Evolutionary conservation across 2,113 vertebrate species (phyloP).

Genomic region (Uria aalge): DNA sequence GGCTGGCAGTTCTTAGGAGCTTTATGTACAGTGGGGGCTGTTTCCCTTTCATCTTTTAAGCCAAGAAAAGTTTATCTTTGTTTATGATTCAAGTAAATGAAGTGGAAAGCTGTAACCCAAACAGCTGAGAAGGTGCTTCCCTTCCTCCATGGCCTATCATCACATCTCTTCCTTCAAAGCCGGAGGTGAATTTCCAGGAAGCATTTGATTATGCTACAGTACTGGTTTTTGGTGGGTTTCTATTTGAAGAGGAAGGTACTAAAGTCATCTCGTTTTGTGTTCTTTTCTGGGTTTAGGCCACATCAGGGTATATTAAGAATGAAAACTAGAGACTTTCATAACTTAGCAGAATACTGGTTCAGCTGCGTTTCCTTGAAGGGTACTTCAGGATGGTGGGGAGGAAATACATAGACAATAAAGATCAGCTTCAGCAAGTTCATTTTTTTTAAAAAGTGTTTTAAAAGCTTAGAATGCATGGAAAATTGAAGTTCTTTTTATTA

Average conservation of each 20-base stretch:
- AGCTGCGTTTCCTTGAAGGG: neutral
- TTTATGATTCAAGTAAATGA: neutral
- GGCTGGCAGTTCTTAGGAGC: neutral
- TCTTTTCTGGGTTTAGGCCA: neutral
- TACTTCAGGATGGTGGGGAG: neutral
- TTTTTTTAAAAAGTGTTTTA: neutral
- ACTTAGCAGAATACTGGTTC: neutral
- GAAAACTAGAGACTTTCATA: neutral
- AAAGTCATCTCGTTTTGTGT: neutral
- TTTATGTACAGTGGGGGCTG: no score
- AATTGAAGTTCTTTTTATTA: neutral
- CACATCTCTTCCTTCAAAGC: neutral
- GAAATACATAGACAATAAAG: neutral
- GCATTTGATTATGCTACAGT: neutral
- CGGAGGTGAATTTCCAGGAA: neutral
- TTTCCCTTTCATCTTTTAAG: neutral
- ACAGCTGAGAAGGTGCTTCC: neutral
- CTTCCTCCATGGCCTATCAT: neutral
- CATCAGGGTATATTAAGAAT: neutral
- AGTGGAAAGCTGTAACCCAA: neutral
- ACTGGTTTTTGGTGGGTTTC: no score
- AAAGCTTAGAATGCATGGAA: neutral
- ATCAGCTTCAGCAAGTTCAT: neutral
- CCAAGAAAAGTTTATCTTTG: neutral
- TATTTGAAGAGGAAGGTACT: neutral